These are phyloP conservation scores for Petromus typicus DNA, from an alignment of 2,113 vertebrate genomes.

Conservation along the genomic window DNA sequence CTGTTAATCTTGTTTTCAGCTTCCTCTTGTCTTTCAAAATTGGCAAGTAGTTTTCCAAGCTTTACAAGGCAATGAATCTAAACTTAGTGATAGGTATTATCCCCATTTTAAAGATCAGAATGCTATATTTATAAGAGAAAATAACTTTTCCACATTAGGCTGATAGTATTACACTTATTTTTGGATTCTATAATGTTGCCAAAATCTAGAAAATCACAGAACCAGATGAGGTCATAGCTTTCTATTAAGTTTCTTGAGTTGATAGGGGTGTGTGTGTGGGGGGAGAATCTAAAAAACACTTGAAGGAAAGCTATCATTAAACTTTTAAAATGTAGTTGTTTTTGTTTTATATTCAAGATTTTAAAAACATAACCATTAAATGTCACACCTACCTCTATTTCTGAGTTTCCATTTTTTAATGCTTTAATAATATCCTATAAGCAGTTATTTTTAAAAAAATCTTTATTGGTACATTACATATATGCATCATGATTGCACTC, in stretches of 20 bases:
- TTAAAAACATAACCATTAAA: neutral
- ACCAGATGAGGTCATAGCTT: neutral
- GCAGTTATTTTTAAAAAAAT: too few species aligned
- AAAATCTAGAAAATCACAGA: neutral
- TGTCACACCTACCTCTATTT: neutral
- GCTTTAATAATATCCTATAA: neutral
- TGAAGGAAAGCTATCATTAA: neutral
- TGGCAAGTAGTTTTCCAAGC: neutral
- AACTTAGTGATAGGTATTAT: neutral
- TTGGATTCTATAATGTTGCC: neutral
- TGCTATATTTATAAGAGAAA: neutral
- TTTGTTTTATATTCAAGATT: neutral
- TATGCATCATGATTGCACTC: too few species aligned
- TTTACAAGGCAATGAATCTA: neutral
- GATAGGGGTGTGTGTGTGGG: too few species aligned
- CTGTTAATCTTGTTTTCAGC: neutral
- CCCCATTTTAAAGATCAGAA: neutral
- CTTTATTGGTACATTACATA: too few species aligned
- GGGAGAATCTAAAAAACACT: neutral
- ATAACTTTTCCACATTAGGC: neutral
- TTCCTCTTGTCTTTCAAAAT: neutral
- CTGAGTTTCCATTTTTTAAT: neutral
- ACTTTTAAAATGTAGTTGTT: neutral
- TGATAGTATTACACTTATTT: neutral
- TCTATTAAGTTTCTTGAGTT: neutral